Conservation (phyloP, 2,797 vertebrate genomes). For the Crenuchus spilurus region DNA sequence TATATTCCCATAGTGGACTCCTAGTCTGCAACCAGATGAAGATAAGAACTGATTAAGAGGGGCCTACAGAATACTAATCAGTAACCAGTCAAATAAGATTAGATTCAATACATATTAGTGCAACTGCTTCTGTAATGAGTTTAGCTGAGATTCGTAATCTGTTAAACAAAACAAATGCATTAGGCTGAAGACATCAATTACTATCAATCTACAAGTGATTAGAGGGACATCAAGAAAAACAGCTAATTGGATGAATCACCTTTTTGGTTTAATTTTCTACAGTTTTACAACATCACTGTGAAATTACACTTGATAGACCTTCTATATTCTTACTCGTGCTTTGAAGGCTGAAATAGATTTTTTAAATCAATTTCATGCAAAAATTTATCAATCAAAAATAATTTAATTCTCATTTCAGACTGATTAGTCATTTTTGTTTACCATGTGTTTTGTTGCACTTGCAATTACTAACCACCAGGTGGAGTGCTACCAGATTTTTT, state of each 20-base stretch:
- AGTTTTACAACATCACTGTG: background rate
- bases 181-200: conserved; percentile 6
- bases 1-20: background rate
- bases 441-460: no score
- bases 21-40: conserved; percentile 8
- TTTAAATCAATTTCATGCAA: background rate
- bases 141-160: conserved; percentile 1
- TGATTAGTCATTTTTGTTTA: no score
- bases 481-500: no score
- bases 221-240: background rate
- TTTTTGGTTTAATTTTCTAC: background rate
- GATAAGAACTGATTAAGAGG: conserved; percentile 31
- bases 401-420: no score
- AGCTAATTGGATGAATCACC: background rate
- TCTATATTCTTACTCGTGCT: background rate
- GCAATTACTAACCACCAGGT: no score
- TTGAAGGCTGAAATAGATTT: background rate
- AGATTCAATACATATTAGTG: background rate
- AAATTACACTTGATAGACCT: background rate
- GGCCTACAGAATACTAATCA: conserved; percentile 20
- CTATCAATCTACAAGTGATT: background rate
- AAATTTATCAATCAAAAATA: no score
- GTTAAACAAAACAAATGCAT: conserved; percentile 18
- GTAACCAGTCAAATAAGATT: background rate
- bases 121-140: conserved; percentile 17